These are phyloP conservation scores for Stratiomys singularior DNA, from an alignment of 2,888 invertebrate genomes.

Conservation along the genomic window DNA sequence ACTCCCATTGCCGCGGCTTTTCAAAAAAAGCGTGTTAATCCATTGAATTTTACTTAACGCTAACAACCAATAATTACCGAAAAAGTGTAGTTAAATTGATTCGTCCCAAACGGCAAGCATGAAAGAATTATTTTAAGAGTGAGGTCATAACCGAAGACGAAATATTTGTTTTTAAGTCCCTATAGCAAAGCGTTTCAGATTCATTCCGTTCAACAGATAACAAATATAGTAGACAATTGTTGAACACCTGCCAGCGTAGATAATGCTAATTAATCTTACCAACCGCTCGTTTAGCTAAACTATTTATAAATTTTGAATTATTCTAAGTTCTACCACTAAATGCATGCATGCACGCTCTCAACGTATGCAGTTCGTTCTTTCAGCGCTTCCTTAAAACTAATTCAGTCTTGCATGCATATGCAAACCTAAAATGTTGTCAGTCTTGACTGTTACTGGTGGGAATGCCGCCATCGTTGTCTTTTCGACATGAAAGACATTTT, in stretches of 20 bases:
- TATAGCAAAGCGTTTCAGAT: not conserved
- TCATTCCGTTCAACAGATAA: not conserved
- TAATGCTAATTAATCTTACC: slow-evolving; percentile 44
- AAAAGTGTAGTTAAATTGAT: too few species aligned
- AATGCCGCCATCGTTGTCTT: not conserved
- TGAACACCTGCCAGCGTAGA: slow-evolving; percentile 45
- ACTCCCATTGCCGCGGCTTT: too few species aligned
- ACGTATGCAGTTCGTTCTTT: not conserved
- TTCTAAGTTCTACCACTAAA: slow-evolving; percentile 6
- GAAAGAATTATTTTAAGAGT: not conserved
- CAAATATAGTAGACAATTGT: slow-evolving; percentile 21
- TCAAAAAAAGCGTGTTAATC: too few species aligned
- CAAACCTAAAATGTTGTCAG: not conserved
- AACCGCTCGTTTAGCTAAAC: slow-evolving; percentile 37
- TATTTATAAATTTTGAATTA: slow-evolving; percentile 40
- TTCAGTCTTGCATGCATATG: slow-evolving; percentile 12
- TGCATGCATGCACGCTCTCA: not conserved
- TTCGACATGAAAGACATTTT: slow-evolving; percentile 1
- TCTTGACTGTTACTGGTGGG: too few species aligned
- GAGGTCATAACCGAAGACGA: not conserved
- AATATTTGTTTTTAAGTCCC: not conserved
- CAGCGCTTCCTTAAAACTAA: slow-evolving; percentile 6
- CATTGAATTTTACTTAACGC: too few species aligned
- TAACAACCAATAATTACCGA: too few species aligned
- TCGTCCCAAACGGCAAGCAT: not conserved